These are phyloP conservation scores for Heliconius aoede DNA, from an alignment of 2,888 invertebrate genomes.

Conservation along the genomic window DNA sequence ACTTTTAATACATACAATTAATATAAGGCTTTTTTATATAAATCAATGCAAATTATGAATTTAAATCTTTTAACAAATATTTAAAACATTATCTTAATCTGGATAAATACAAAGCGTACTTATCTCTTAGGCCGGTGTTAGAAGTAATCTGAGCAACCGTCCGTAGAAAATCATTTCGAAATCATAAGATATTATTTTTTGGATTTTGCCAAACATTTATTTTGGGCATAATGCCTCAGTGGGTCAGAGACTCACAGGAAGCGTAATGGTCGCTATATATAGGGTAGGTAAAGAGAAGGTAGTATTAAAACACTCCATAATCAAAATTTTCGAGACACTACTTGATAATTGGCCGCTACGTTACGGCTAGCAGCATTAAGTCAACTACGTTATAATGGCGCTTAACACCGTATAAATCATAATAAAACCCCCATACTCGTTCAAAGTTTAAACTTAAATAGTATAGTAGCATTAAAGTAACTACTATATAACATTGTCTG, in stretches of 20 bases:
- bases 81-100: constrained; percentile 24
- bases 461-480: constrained; percentile 1
- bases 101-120: constrained; percentile 38
- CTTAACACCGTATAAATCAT: neutral
- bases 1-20: no score
- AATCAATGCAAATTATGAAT: neutral
- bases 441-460: neutral
- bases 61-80: constrained; percentile 46
- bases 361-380: neutral
- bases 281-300: no score
- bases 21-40: neutral
- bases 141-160: constrained; percentile 29
- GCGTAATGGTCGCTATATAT: no score
- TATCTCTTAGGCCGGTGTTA: constrained; percentile 36
- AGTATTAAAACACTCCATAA: no score
- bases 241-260: no score
- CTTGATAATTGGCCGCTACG: no score
- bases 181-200: constrained; percentile 30
- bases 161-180: constrained; percentile 26
- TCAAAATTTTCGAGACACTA: no score
- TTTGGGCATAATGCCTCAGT: neutral
- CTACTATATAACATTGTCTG: constrained; percentile 21
- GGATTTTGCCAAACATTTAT: neutral
- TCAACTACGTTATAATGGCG: neutral
- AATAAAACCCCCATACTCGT: neutral